Evolutionary conservation across 2,113 vertebrate genomes (phyloP).

Genomic region (Pithys albifrons): DNA sequence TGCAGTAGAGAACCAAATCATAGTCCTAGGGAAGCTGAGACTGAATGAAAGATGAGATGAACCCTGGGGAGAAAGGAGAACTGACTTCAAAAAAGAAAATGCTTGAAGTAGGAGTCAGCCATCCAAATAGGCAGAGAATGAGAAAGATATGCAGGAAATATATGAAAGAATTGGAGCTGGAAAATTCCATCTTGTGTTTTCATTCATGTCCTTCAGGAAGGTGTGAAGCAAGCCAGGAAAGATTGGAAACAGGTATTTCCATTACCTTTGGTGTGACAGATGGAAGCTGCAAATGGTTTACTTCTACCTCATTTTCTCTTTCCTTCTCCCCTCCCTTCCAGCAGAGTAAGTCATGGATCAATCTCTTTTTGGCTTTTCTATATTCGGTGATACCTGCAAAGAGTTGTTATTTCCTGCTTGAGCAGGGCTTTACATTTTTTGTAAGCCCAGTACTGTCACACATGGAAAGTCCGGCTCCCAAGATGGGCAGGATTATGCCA

Average conservation of each 20-base stretch:
- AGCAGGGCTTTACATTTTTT: not conserved
- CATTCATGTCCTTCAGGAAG: not conserved
- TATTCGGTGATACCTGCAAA: not conserved
- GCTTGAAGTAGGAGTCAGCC: not conserved
- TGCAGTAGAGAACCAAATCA: not conserved
- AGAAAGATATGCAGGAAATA: not conserved
- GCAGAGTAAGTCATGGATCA: not conserved
- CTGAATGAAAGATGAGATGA: not conserved
- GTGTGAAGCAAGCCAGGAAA: not conserved
- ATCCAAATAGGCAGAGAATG: not conserved
- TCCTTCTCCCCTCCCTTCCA: not conserved
- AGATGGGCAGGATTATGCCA: not conserved
- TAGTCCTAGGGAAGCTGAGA: not conserved
- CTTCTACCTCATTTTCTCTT: not conserved
- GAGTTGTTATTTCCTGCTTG: not conserved
- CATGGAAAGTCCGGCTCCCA: not conserved
- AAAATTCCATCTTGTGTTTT: not conserved
- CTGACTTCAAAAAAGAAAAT: not conserved
- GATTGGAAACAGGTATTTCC: not conserved
- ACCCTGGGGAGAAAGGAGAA: not conserved
- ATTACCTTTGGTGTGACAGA: not conserved
- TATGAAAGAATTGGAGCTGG: not conserved
- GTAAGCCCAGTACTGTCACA: rapidly evolving
- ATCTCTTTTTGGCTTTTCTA: not conserved
- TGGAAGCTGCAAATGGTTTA: not conserved